Percentiles rank a stretch among this genome's conserved stretches.
phyloP scores from a whole-genome alignment of 1,140 invertebrate species.

The Matsumurasca onukii region DNA sequence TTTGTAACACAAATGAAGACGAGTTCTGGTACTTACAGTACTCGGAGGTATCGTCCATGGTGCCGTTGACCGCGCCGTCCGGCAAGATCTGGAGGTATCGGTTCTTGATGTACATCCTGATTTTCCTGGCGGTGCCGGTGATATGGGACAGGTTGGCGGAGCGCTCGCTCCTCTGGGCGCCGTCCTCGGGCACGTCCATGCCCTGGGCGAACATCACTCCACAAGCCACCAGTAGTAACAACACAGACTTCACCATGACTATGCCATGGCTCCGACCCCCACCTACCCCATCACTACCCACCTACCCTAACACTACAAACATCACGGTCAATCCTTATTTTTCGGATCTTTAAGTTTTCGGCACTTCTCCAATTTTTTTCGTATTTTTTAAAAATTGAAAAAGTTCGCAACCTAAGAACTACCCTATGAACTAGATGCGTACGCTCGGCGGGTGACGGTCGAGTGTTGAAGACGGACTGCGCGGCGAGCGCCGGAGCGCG shows the following conservation, averaged over 20 bases:
- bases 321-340: no score
- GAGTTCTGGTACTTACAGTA: conserved; percentile 89
- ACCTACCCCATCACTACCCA: conserved; percentile 21
- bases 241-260: conserved; percentile 37
- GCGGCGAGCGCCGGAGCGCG: background rate
- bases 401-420: no score
- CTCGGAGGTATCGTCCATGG: conserved; percentile 68
- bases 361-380: no score
- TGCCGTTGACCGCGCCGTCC: conserved; percentile 77
- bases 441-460: no score
- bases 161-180: conserved; percentile 21
- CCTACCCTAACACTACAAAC: conserved; percentile 1
- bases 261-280: conserved; percentile 34
- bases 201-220: conserved; percentile 27
- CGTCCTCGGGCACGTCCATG: conserved; percentile 16
- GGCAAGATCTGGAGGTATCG: conserved; percentile 72
- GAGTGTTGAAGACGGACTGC: background rate
- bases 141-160: conserved; percentile 60
- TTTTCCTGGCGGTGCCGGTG: conserved; percentile 68
- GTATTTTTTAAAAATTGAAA: no score
- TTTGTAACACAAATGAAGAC: no score
- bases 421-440: no score
- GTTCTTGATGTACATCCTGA: conserved; percentile 79
- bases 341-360: no score
- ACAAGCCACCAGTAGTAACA: conserved; percentile 35